Percentiles rank a stretch among this genome's conserved stretches.
Evolutionary conservation across 2,888 invertebrate species (phyloP).

Genomic region (Sicus ferrugineus): DNA sequence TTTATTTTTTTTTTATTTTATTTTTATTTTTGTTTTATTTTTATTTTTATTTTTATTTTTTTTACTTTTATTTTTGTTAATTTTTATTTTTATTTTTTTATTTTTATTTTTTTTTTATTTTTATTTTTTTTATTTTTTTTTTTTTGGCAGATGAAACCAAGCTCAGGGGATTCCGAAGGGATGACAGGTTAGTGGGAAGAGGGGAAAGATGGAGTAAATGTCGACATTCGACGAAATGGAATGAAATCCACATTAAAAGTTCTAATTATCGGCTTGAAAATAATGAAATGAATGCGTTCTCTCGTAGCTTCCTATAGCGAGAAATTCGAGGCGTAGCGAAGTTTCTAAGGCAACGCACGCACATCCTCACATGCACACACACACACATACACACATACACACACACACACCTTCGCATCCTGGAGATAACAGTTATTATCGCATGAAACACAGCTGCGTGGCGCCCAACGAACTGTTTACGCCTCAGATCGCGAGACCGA

Average conservation of each 20-base stretch:
- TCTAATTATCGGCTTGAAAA: neutral
- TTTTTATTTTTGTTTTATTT: neutral
- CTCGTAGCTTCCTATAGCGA: neutral
- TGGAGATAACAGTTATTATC: conserved; percentile 15
- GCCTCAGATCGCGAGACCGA: neutral
- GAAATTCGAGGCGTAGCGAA: too few species aligned
- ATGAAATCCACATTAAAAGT: too few species aligned
- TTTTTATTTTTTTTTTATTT: neutral
- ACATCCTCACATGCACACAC: neutral
- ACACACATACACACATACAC: conserved; percentile 6
- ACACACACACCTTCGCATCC: neutral
- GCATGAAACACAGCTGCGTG: conserved; percentile 6
- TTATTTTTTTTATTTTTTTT: neutral
- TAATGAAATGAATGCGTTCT: neutral
- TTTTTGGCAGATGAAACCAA: too few species aligned
- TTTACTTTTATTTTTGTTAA: neutral
- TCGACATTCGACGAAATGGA: neutral
- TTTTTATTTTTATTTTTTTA: neutral
- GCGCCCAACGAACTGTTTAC: neutral
- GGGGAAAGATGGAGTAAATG: neutral
- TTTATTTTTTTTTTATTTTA: neutral
- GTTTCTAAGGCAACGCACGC: too few species aligned
- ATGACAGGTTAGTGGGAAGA: neutral
- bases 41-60: neutral
- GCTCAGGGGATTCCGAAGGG: neutral